Percentiles rank a stretch among this genome's conserved stretches.
phyloP scores from a whole-genome alignment of 2,797 vertebrate species.

The Lerista edwardsae region DNA sequence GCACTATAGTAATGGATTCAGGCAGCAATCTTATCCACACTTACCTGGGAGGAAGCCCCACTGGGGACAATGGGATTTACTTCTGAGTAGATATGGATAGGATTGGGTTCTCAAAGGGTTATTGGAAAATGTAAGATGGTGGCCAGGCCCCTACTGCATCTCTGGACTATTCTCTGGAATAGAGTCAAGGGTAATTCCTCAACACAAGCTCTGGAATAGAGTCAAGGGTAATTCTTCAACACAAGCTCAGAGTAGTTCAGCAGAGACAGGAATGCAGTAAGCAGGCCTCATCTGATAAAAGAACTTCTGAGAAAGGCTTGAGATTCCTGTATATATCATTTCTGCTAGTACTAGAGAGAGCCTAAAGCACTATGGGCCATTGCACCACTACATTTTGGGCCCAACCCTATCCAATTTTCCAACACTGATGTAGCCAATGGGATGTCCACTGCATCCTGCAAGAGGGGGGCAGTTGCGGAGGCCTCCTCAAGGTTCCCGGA shows the following conservation, averaged over 20 bases:
- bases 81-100: too few relatives aligned
- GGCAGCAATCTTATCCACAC: too few relatives aligned
- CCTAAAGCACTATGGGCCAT: not conserved
- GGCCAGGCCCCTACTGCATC: not conserved
- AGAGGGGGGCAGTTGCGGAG: too few relatives aligned
- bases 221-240: not conserved
- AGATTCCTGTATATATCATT: not conserved
- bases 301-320: not conserved
- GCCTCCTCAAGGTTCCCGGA: too few relatives aligned
- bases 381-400: not conserved
- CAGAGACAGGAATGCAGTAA: not conserved
- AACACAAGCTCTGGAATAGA: not conserved
- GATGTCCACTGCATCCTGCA: too few relatives aligned
- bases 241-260: not conserved
- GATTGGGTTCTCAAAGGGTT: too few relatives aligned
- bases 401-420: too few relatives aligned
- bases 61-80: too few relatives aligned
- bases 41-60: too few relatives aligned
- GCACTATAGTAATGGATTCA: not conserved
- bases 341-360: not conserved
- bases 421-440: too few relatives aligned
- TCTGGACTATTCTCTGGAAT: not conserved
- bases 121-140: not conserved
- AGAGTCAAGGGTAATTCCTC: not conserved
- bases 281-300: accelerated